Conservation (phyloP, 2,888 invertebrate species). For the Myopa testacea region DNA sequence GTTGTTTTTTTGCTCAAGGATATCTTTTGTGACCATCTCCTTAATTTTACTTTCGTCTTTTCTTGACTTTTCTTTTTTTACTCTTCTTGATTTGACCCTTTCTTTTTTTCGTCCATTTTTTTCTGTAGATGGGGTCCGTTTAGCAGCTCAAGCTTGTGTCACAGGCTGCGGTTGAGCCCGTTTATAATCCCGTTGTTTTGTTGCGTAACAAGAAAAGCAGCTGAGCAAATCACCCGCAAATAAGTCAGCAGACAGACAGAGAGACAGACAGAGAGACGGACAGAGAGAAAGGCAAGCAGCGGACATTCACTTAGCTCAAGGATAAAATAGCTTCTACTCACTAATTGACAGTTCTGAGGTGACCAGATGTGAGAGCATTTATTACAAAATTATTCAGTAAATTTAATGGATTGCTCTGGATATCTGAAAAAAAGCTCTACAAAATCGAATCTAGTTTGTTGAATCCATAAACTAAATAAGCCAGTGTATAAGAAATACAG, state of each 20-base stretch:
- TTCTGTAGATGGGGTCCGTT: background rate
- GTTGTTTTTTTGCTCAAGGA: too few relatives aligned
- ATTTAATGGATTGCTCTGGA: background rate
- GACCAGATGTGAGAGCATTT: background rate
- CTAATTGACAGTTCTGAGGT: constrained; percentile 4
- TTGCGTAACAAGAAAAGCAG: constrained; percentile 38
- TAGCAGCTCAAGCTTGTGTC: constrained; percentile 7
- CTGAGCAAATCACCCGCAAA: constrained; percentile 41
- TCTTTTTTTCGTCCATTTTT: background rate
- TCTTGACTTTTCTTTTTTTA: background rate
- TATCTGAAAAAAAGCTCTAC: background rate
- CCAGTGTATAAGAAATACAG: too few relatives aligned
- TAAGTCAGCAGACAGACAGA: background rate
- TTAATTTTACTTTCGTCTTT: background rate
- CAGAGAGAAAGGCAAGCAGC: background rate
- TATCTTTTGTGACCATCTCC: constrained; percentile 6
- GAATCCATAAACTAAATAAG: too few relatives aligned
- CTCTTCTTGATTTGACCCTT: background rate
- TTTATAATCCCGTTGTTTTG: constrained; percentile 40
- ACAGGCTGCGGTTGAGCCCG: constrained; percentile 1
- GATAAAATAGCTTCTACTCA: background rate
- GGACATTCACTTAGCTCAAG: background rate
- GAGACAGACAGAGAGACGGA: background rate
- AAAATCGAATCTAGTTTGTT: too few relatives aligned
- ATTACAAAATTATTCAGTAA: background rate